phyloP scores from a whole-genome alignment of 2,113 vertebrate species.

The Hassar affinis region DNA sequence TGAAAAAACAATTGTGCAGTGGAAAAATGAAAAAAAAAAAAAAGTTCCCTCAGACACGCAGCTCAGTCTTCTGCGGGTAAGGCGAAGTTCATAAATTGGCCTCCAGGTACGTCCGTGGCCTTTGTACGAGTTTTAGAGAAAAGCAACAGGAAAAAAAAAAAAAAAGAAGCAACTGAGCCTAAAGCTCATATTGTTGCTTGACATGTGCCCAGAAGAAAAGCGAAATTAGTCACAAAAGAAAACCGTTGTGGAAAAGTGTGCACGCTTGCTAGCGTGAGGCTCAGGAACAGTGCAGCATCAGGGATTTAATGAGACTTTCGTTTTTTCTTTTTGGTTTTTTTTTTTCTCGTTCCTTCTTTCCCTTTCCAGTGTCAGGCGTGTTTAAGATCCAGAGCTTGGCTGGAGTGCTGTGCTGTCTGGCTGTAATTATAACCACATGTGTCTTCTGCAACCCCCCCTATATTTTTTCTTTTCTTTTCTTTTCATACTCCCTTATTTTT shows the following conservation, averaged over 20 bases:
- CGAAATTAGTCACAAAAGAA: conserved; percentile 70
- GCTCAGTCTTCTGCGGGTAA: conserved; percentile 43
- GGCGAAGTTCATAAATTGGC: conserved; percentile 63
- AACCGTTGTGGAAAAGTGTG: conserved; percentile 62
- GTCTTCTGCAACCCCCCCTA: conserved; percentile 58
- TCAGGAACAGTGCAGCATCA: conserved; percentile 67
- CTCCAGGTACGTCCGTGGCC: conserved; percentile 44
- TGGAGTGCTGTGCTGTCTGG: conserved; percentile 88
- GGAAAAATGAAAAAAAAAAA: background rate
- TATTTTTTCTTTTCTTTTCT: conserved; percentile 33
- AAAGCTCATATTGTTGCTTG: conserved; percentile 59
- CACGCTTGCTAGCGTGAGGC: conserved; percentile 61
- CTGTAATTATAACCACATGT: conserved; percentile 97
- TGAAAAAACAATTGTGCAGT: background rate
- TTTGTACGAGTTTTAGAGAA: background rate
- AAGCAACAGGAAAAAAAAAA: background rate
- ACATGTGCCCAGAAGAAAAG: conserved; percentile 54
- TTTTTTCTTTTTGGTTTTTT: conserved; percentile 34
- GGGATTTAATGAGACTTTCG: conserved; percentile 96
- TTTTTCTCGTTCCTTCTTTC: background rate
- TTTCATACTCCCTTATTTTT: conserved; percentile 26
- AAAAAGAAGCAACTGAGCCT: background rate
- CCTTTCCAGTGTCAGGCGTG: conserved; percentile 76
- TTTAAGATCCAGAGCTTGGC: conserved; percentile 86
- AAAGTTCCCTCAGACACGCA: background rate